These are phyloP conservation scores for Furnarius figulus DNA, from an alignment of 2,113 vertebrate species.

Conservation along the genomic window DNA sequence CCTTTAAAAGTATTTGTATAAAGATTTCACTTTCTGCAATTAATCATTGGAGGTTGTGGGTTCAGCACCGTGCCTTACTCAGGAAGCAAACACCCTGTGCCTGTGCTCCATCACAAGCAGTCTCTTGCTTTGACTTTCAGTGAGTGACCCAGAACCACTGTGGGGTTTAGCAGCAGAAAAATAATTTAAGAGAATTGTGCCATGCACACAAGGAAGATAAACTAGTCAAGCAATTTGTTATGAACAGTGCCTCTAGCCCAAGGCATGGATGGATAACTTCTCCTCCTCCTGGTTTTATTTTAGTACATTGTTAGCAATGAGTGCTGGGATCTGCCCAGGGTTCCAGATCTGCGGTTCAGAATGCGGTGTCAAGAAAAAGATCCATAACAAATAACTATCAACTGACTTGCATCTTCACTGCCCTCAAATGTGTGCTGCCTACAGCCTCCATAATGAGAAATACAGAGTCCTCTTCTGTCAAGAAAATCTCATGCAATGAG, in stretches of 20 bases:
- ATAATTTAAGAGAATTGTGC: constrained; percentile 2
- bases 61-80: accelerated
- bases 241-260: background rate
- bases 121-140: background rate
- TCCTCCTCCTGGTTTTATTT: constrained; percentile 17
- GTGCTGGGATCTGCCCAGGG: background rate
- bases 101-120: background rate
- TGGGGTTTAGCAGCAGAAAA: constrained; percentile 18
- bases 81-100: background rate
- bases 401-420: background rate
- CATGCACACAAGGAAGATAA: background rate
- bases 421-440: background rate
- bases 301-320: background rate
- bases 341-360: background rate
- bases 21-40: background rate
- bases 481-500: background rate
- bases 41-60: background rate
- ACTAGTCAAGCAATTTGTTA: constrained; percentile 1
- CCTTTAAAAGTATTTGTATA: constrained; percentile 7
- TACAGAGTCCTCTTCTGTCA: background rate
- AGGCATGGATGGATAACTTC: background rate
- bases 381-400: background rate
- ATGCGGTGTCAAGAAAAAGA: background rate
- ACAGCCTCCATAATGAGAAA: background rate
- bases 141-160: constrained; percentile 13